Percentiles rank a stretch among this genome's conserved stretches.
These are phyloP conservation scores for Merops nubicus DNA, from an alignment of 2,113 vertebrate species.

Conservation along the genomic window DNA sequence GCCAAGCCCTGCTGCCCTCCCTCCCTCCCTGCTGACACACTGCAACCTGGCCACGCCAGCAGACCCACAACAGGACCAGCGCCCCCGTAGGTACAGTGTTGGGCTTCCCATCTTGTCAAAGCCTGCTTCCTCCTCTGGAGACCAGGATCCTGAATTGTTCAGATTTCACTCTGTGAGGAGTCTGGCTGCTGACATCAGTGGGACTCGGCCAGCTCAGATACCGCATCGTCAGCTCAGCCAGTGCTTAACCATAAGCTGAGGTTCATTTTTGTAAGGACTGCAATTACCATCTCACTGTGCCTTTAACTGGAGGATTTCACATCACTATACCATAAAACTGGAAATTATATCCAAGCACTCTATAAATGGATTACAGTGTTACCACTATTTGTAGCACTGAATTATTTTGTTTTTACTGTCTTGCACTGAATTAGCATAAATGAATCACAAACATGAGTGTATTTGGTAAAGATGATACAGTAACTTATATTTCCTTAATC, in stretches of 20 bases:
- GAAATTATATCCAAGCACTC: not conserved
- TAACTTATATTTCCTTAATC: not conserved
- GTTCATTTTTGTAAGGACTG: not conserved
- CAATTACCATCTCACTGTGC: conserved; percentile 10
- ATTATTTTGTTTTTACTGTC: conserved; percentile 8
- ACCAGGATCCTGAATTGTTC: no score
- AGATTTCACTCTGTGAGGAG: not conserved
- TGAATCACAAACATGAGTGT: not conserved
- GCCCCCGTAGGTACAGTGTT: accelerated
- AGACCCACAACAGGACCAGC: not conserved
- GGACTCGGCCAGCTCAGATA: not conserved
- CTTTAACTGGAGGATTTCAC: not conserved
- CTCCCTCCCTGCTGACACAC: not conserved
- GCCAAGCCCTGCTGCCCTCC: not conserved
- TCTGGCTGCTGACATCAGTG: not conserved
- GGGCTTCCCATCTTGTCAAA: not conserved
- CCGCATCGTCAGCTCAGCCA: not conserved
- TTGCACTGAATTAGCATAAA: conserved; percentile 27
- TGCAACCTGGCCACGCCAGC: not conserved
- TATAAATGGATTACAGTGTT: not conserved
- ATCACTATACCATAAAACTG: not conserved
- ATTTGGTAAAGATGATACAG: not conserved
- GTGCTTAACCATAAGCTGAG: not conserved
- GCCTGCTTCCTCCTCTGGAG: not conserved
- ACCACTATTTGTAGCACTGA: conserved; percentile 6